Percentiles rank a stretch among this genome's conserved stretches.
phyloP scores from a whole-genome alignment of 2,113 vertebrate species.

The Numenius arquata region DNA sequence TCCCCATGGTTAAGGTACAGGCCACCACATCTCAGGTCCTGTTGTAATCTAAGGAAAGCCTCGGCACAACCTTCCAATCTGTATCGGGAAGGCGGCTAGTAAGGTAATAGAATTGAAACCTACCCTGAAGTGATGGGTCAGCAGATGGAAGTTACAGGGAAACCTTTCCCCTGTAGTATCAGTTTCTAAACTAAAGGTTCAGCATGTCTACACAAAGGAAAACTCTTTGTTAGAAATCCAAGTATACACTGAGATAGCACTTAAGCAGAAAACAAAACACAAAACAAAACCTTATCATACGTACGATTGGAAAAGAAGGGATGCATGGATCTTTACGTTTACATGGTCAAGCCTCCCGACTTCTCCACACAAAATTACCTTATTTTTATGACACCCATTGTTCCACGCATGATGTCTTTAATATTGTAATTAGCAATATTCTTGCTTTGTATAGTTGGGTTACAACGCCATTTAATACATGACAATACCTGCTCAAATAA shows the following conservation, averaged over 20 bases:
- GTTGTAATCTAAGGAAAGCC: not conserved
- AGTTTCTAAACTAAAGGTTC: not conserved
- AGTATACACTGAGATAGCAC: not conserved
- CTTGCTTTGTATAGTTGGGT: not conserved
- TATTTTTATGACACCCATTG: not conserved
- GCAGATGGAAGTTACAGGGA: not conserved
- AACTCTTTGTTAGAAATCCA: not conserved
- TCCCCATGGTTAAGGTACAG: not conserved
- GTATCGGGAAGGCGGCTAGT: not conserved
- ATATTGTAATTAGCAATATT: not conserved
- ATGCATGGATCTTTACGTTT: not conserved
- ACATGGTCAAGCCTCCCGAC: not conserved
- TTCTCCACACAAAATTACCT: not conserved
- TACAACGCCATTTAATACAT: not conserved
- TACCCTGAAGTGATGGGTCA: not conserved
- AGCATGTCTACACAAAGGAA: not conserved
- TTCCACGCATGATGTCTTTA: not conserved
- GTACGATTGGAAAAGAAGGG: not conserved
- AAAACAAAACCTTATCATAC: not conserved
- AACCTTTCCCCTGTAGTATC: not conserved
- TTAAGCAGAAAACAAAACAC: not conserved
- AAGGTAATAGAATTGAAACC: not conserved
- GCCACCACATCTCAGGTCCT: not conserved
- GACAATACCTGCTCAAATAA: not conserved
- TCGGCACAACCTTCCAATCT: not conserved